These are phyloP conservation scores for Synergus laeviventris DNA, from an alignment of 2,888 invertebrate species.

Conservation along the genomic window DNA sequence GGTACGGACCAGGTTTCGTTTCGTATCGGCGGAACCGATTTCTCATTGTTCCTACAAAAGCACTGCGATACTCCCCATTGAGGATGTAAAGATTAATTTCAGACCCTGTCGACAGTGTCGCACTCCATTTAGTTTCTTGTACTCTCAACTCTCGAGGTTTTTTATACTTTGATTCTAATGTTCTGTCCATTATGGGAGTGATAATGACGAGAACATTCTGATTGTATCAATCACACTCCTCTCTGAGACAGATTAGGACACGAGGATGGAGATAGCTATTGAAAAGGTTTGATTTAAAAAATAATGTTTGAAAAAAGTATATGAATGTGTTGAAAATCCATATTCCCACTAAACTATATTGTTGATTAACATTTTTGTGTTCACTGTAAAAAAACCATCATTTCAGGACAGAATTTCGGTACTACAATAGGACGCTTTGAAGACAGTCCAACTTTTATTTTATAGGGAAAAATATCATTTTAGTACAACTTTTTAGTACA, in stretches of 20 bases:
- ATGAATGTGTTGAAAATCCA: not conserved
- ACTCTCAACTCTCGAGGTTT: too few relatives aligned
- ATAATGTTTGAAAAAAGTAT: not conserved
- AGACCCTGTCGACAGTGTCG: not conserved
- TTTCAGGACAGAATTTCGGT: too few relatives aligned
- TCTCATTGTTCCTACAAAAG: constrained; percentile 51
- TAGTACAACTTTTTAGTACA: too few relatives aligned
- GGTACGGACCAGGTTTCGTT: constrained; percentile 53
- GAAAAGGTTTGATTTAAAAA: too few relatives aligned
- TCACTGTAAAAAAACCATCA: too few relatives aligned
- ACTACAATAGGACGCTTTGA: too few relatives aligned
- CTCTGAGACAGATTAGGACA: too few relatives aligned
- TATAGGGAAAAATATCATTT: too few relatives aligned
- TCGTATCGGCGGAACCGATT: constrained; percentile 52
- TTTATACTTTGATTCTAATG: not conserved
- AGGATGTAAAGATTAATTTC: constrained; percentile 21
- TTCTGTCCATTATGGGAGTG: not conserved
- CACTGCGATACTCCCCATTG: not conserved
- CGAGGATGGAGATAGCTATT: too few relatives aligned
- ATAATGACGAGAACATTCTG: not conserved
- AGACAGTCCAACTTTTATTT: too few relatives aligned
- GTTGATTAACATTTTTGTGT: too few relatives aligned
- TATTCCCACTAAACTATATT: too few relatives aligned
- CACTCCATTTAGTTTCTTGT: constrained; percentile 23
- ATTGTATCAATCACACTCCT: not conserved